Evolutionary conservation across 1,140 invertebrate genomes (phyloP), one percentile per base, ranked within the genome.

Genomic region (Ceratitis capitata): DNA sequence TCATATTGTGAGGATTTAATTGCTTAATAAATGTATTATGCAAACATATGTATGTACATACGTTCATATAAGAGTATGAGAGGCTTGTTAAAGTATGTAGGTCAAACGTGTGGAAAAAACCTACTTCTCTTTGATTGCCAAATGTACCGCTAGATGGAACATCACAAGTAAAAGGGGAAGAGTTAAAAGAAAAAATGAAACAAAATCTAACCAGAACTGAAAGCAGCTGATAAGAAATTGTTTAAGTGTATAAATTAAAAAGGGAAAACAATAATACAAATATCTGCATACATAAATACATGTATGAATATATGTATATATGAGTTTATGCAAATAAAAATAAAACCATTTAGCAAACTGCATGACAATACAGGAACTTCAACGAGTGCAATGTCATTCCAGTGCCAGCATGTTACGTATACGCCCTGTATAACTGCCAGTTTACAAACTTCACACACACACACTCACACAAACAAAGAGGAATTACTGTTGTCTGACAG

Each of bases 381-480:
- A 45, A n/a, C 69, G 69, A 47, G n/a, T 78, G 39, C 69, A 78
- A 47, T 45, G 69, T 78, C 69, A 47, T 3, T n/a, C n/a, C n/a
- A 35, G 35, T 16, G 6, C 58, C 26, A 45, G 1, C 32, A 45
- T 7, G 69, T 78, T 45, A 78, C 69, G 69, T 78, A 78, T 78
- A 78, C 69, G 69, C 69, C 42, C 39, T 78, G 42, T 26, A 47
- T 10, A 19, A 23, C 39, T 32, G 16, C 4, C n/a, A n/a, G 69
- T 10, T 3, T 23, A 19, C 69, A 69, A 16, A 35, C 29, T 26
- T 29, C 14, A 2, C 23, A 32, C 58, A 23, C 26, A 69, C 32
- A 69, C 61, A 69, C 4, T n/a, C 19, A n/a, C 0, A 56, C 4
- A 7, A n/a, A n/a, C n/a, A n/a, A 51, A 19, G 7, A 49, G 49